phyloP scores from a whole-genome alignment of 2,797 vertebrate species.

The Oryzias sinensis region DNA sequence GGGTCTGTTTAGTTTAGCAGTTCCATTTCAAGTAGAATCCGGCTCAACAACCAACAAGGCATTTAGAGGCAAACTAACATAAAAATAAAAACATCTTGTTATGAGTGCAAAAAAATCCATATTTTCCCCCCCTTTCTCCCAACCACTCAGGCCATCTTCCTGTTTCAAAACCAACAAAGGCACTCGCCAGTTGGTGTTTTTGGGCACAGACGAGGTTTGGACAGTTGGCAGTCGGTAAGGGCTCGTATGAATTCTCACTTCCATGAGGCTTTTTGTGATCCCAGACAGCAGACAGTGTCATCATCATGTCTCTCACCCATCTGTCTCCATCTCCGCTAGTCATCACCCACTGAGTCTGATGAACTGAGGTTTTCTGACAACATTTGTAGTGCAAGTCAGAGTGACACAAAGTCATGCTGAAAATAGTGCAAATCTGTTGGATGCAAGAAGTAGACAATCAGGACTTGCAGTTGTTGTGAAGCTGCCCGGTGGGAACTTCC shows the following conservation, averaged over 20 bases:
- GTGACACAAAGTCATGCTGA: constrained; percentile 64
- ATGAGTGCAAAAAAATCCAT: too few species aligned
- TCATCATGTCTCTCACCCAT: constrained; percentile 72
- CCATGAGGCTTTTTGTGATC: constrained; percentile 76
- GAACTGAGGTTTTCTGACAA: constrained; percentile 66
- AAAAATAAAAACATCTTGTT: too few species aligned
- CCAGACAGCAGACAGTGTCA: constrained; percentile 79
- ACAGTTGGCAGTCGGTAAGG: constrained; percentile 70
- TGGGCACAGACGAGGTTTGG: constrained; percentile 60
- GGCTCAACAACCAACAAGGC: too few species aligned
- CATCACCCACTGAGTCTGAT: constrained; percentile 67
- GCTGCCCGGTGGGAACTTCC: constrained; percentile 4
- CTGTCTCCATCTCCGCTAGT: constrained; percentile 72
- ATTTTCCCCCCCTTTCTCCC: background rate
- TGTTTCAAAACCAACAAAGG: constrained; percentile 38
- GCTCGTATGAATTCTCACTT: constrained; percentile 74
- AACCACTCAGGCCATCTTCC: constrained; percentile 15
- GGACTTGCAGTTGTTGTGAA: constrained; percentile 13
- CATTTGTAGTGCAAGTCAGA: constrained; percentile 58
- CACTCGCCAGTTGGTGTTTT: constrained; percentile 64
- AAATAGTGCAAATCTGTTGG: constrained; percentile 45
- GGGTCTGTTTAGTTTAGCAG: too few species aligned
- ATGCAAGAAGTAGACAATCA: constrained; percentile 25
- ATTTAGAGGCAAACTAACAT: too few species aligned
- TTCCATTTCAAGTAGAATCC: too few species aligned